Conservation (phyloP, 2,113 vertebrate genomes). For the Taxidea taxus region DNA sequence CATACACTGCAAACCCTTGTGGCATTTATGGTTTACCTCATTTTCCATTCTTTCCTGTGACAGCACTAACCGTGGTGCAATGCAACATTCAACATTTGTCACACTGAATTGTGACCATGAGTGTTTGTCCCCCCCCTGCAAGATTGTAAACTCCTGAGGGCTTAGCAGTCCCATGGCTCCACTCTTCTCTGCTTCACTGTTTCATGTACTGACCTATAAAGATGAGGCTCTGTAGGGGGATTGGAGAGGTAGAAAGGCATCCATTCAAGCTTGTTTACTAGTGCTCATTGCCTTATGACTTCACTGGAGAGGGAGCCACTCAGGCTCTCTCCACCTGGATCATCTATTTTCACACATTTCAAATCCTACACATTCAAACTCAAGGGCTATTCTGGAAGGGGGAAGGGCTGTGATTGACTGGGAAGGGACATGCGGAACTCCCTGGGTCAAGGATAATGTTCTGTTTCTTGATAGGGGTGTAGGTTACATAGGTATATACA, state of each 20-base stretch:
- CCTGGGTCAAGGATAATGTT: neutral
- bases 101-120: neutral
- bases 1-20: neutral
- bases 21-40: neutral
- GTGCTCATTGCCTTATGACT: neutral
- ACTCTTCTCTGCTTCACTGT: neutral
- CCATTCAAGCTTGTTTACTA: neutral
- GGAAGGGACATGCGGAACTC: neutral
- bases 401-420: neutral
- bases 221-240: neutral
- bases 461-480: neutral
- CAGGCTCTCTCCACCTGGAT: neutral
- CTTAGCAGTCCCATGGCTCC: neutral
- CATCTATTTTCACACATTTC: conserved; percentile 5
- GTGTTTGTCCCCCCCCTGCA: neutral
- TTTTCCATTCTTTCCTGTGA: neutral
- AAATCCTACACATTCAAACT: conserved; percentile 28
- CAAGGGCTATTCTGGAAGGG: neutral
- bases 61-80: neutral
- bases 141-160: conserved; percentile 3
- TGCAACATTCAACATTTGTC: neutral
- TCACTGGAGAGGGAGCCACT: neutral
- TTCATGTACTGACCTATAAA: neutral
- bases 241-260: neutral
- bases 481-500: neutral